Base-by-base conservation (phyloP, 1,140 invertebrate genomes). In the Papilio helenus region DNA sequence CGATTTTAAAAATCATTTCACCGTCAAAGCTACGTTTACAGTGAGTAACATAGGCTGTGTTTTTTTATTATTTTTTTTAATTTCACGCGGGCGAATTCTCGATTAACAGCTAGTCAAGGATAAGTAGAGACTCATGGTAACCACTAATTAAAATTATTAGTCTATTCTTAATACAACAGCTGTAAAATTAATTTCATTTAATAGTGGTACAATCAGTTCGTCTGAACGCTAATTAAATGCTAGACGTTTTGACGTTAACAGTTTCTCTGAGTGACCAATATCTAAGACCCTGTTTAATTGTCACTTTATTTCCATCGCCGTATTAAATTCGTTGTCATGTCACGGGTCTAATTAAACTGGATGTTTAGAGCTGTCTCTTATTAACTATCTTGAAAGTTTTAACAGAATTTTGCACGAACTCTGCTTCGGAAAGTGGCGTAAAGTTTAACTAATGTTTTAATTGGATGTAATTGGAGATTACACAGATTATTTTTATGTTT, bases 161-260 rank as follows among this genome's bases (percentile, higher is more conserved):
- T 39, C 5, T 39, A 8, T 39, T 39, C 34, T 39, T 7, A 39
- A 8, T 39, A 39, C 34, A 29, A 29, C 29, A 39, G 34, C 34
- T 46, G 44, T 46, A 26, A 12, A 20, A 61, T n/a, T 18, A 61
- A 61, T 61, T 61, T 61, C 26, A 61, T 61, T 61, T 26, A n/a
- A 20, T 61, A 23, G 2, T 61, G 5, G n/a, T 85, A 82, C 81
- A 86, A 86, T 86, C 85, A 83, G 83, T 85, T 84, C 81, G 80
- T 83, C 82, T 77, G 76, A 79, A 68, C 81, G 80, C 82, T 76
- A 83, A 85, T 86, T 86, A 83, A 80, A 82, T 77, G 78, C 80
- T 79, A 81, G 65, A 79, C 72, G 81, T 81, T 82, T 82, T 83
- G 82, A 83, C 82, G 82, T 82, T 82, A 85, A 85, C 51, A 76